Evolutionary conservation across 2,797 vertebrate species (phyloP).

Genomic region (Gambelia wislizenii): DNA sequence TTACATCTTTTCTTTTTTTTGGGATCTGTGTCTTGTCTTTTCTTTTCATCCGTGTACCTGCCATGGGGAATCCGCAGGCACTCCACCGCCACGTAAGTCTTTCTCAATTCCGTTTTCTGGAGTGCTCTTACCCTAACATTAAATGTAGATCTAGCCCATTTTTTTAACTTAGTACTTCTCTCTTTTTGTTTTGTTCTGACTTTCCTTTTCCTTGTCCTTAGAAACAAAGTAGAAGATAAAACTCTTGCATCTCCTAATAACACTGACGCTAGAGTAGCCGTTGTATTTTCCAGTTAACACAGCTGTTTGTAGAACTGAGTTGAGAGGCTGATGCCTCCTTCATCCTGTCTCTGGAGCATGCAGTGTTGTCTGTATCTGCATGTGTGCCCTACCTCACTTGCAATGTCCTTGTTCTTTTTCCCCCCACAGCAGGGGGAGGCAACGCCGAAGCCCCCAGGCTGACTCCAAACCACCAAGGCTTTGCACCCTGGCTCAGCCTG

Average conservation of each 20-base stretch:
- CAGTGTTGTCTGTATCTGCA: constrained; percentile 48
- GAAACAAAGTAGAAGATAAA: constrained; percentile 56
- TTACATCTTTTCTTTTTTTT: constrained; percentile 81
- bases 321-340: constrained; percentile 59
- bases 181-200: constrained; percentile 47
- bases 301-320: constrained; percentile 54
- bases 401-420: not conserved
- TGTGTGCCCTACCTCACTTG: constrained; percentile 17
- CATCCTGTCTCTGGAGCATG: constrained; percentile 70
- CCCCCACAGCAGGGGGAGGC: not conserved
- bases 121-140: constrained; percentile 67
- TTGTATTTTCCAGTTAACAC: constrained; percentile 41
- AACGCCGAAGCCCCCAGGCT: not conserved
- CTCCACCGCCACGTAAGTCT: constrained; percentile 91
- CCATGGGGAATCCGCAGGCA: constrained; percentile 88
- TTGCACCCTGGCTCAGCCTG: not conserved
- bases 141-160: constrained; percentile 55
- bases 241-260: constrained; percentile 69
- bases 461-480: not conserved
- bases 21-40: constrained; percentile 80
- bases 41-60: constrained; percentile 87
- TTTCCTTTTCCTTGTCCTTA: constrained; percentile 61
- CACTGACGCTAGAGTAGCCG: constrained; percentile 73
- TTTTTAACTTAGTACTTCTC: constrained; percentile 63
- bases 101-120: constrained; percentile 69